Evolutionary conservation across 2,113 vertebrate species (phyloP).

Genomic region (Daubentonia madagascariensis): DNA sequence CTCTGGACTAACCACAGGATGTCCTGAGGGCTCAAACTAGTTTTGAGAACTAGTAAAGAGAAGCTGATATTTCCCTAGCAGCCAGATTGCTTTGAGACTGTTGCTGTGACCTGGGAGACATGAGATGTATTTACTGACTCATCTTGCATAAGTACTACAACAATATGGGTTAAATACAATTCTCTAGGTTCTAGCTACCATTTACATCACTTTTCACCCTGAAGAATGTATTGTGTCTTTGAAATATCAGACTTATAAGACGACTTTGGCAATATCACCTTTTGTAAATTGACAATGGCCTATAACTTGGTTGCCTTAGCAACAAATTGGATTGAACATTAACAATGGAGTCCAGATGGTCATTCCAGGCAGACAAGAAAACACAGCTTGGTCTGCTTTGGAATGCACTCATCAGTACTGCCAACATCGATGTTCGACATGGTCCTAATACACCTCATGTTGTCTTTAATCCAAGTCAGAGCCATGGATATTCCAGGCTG

Average conservation of each 20-base stretch:
- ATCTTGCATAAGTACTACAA: neutral
- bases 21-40: neutral
- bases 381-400: neutral
- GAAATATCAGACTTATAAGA: slow-evolving; percentile 60
- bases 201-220: slow-evolving; percentile 51
- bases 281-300: slow-evolving; percentile 65
- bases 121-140: neutral
- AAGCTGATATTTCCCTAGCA: neutral
- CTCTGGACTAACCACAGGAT: neutral
- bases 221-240: slow-evolving; percentile 53
- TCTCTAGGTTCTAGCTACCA: slow-evolving; percentile 9
- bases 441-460: neutral
- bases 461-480: neutral
- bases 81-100: neutral
- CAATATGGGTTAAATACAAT: slow-evolving; percentile 42
- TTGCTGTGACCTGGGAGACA: neutral
- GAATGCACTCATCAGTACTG: neutral
- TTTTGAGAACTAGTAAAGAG: neutral
- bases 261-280: slow-evolving; percentile 65
- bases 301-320: slow-evolving; percentile 70
- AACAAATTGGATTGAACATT: slow-evolving; percentile 72
- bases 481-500: neutral
- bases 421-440: neutral
- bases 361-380: slow-evolving; percentile 63
- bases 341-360: slow-evolving; percentile 71